These are phyloP conservation scores for Drosophila peninsularis DNA, from an alignment of 2,888 invertebrate species.

Conservation along the genomic window DNA sequence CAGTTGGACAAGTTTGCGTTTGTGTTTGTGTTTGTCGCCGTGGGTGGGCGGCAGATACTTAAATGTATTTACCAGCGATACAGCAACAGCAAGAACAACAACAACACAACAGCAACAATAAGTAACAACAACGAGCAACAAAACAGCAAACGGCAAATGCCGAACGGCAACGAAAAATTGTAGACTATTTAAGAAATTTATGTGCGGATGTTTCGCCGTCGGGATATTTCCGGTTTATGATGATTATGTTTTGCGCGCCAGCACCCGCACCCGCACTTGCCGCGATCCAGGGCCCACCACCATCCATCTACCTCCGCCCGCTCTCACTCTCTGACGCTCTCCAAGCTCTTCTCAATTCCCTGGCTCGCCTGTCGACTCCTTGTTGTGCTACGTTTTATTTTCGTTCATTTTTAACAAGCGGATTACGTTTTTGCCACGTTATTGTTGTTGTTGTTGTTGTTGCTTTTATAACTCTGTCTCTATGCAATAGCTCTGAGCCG, in stretches of 20 bases:
- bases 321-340: not conserved
- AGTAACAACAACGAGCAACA: conserved; percentile 30
- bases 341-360: not conserved
- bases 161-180: conserved; percentile 73
- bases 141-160: conserved; percentile 53
- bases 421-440: conserved; percentile 63
- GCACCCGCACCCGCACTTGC: conserved; percentile 32
- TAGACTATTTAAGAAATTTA: conserved; percentile 81
- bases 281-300: not conserved
- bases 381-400: conserved; percentile 57
- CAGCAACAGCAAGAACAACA: conserved; percentile 35
- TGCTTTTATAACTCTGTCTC: conserved; percentile 54
- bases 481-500: conserved; percentile 60
- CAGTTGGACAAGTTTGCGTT: conserved; percentile 73
- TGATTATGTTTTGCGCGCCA: conserved; percentile 76
- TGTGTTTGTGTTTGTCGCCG: conserved; percentile 41
- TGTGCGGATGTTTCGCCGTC: conserved; percentile 81
- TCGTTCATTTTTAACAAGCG: conserved; percentile 78
- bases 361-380: conserved; percentile 19
- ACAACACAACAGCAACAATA: conserved; percentile 30
- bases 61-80: conserved; percentile 74
- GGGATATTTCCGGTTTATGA: conserved; percentile 82
- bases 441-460: conserved; percentile 31
- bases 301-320: not conserved
- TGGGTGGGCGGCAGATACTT: conserved; percentile 64